These are phyloP conservation scores for Apis laboriosa DNA, from an alignment of 1,140 invertebrate genomes.

Conservation along the genomic window DNA sequence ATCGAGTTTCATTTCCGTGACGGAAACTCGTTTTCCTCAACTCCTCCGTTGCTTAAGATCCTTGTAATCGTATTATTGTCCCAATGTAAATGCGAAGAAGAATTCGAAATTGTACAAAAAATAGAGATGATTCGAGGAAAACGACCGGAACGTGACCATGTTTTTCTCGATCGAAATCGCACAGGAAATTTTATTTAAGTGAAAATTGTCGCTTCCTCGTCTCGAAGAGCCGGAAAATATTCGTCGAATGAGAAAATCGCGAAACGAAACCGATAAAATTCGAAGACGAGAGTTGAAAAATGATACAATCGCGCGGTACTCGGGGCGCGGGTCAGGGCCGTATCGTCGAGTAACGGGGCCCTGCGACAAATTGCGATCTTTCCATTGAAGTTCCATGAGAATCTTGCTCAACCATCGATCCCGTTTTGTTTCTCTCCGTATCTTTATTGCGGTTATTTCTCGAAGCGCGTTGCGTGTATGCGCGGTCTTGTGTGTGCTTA, in stretches of 20 bases:
- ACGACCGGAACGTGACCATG: not conserved
- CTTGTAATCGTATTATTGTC: not conserved
- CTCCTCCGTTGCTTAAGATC: not conserved
- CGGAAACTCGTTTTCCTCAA: not conserved
- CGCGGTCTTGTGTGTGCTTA: constrained; percentile 28
- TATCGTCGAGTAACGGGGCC: constrained; percentile 32
- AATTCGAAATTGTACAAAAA: not conserved
- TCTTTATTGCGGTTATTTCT: constrained; percentile 20
- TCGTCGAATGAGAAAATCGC: not conserved
- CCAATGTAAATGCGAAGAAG: not conserved
- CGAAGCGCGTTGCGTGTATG: constrained; percentile 30
- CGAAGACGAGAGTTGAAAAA: not conserved
- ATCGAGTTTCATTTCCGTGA: not conserved
- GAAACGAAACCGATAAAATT: not conserved
- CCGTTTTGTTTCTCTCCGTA: constrained; percentile 35
- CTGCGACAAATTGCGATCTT: constrained; percentile 4
- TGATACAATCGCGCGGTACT: not conserved
- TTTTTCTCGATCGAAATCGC: not conserved
- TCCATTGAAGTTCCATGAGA: constrained; percentile 31
- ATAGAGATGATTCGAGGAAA: not conserved
- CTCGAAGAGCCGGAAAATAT: not conserved
- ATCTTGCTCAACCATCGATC: constrained; percentile 55
- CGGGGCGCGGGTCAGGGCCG: constrained; percentile 3
- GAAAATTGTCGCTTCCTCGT: not conserved
- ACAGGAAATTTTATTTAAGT: not conserved